Base-by-base conservation (phyloP, 1,140 invertebrate genomes). In the Pseudobourletiella spinata region DNA sequence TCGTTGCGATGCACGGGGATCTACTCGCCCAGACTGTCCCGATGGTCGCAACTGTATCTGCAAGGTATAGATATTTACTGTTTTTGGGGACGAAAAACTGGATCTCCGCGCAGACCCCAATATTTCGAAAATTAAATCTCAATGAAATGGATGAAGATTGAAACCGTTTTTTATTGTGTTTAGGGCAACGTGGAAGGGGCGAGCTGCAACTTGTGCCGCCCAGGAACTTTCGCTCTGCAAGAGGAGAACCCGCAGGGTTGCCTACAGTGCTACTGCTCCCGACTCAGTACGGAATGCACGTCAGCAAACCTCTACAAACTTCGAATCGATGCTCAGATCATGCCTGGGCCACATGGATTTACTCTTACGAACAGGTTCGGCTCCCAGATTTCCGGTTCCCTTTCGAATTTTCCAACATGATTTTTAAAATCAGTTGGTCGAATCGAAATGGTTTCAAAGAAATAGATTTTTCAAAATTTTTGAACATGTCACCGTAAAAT, bases 261-360 rank as follows among this genome's bases (percentile, higher is more conserved):
- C 74, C 80, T 82, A 43, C 77, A 85, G 48, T 98, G 95, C 75
- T 98, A 87, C 77, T 98, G 95, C 76, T 95, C 91, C 62, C 91
- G 91, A 4, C 82, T 91, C 11, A 82, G 86, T 0, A 79, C 78
- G 16, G 77, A 85, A 15, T 98, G 95, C 73, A 80, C 81, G 25
- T 76, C 77, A 11, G 74, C 72, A 76, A 85, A 82, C 25, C 73
- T 85, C 1, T 87, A 82, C 54, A 74, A 84, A 42, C 81, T 83
- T 62, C 80, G 84, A 72, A 85, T 89, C 42, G 83, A 86, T 1
- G 79, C 80, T 65, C 79, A 81, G 65, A 77, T 88, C 15, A 83
- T 24, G 78, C 79, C 63, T 71, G 73, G 20, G 61, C 73, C 24
- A 60, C 83, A 84, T 66, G 81, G 80, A 20, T 86, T 87, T 32